Evolutionary conservation across 2,888 invertebrate species (phyloP).

Genomic region (Orthosia cruda): DNA sequence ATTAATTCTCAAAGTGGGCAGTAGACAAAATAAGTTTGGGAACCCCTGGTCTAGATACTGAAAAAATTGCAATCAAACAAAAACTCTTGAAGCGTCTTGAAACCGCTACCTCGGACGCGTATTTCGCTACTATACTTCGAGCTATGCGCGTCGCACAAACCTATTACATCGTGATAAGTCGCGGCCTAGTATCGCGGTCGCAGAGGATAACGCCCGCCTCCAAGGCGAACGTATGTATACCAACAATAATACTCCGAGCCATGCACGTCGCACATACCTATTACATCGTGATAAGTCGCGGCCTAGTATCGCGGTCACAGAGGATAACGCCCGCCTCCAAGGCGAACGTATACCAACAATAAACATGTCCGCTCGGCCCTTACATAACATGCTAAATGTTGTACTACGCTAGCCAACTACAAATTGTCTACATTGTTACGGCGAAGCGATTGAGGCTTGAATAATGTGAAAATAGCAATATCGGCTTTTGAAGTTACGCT

Average conservation of each 20-base stretch:
- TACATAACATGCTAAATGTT: conserved; percentile 79
- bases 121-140: conserved; percentile 13
- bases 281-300: conserved; percentile 77
- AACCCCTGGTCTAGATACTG: no score
- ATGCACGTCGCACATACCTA: conserved; percentile 43
- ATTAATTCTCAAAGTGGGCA: no score
- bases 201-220: conserved; percentile 86
- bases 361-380: conserved; percentile 78
- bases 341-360: conserved; percentile 81
- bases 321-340: conserved; percentile 88
- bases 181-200: conserved; percentile 79
- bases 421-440: conserved; percentile 67
- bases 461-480: conserved; percentile 30
- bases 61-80: background rate
- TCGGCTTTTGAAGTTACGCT: conserved; percentile 10
- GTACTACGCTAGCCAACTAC: conserved; percentile 71
- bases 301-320: conserved; percentile 79
- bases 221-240: conserved; percentile 83
- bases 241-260: conserved; percentile 67
- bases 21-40: no score
- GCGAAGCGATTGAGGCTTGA: conserved; percentile 37
- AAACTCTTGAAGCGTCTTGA: background rate
- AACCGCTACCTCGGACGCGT: conserved; percentile 26
- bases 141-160: conserved; percentile 46
- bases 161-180: conserved; percentile 77